phyloP scores from a whole-genome alignment of 2,888 invertebrate species.

The Phaedon cochleariae region DNA sequence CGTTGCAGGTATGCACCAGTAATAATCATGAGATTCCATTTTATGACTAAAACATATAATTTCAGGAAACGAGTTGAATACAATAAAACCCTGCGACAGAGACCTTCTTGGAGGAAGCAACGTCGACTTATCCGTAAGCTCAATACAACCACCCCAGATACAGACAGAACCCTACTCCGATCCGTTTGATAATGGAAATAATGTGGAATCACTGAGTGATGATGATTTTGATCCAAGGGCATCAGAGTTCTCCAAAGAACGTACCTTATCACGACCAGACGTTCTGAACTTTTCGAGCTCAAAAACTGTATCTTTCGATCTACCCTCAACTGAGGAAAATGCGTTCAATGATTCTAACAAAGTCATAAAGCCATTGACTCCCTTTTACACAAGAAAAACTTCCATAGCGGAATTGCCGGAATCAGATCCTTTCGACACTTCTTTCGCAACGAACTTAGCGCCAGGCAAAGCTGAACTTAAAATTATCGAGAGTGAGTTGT shows the following conservation, averaged over 20 bases:
- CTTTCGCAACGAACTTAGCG: conserved; percentile 65
- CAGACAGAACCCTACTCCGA: not conserved
- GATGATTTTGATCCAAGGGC: conserved; percentile 86
- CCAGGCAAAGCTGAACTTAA: conserved; percentile 69
- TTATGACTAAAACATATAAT: conserved; percentile 21
- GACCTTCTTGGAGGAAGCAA: conserved; percentile 81
- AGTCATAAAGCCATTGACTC: conserved; percentile 78
- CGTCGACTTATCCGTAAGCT: conserved; percentile 73
- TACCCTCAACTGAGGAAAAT: conserved; percentile 62
- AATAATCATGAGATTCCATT: conserved; percentile 11
- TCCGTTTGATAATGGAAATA: conserved; percentile 61
- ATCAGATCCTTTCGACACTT: conserved; percentile 74
- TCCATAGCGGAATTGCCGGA: conserved; percentile 67
- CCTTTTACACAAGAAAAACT: conserved; percentile 77
- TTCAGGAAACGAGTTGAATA: conserved; percentile 63
- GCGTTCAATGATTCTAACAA: conserved; percentile 53
- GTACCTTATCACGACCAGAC: conserved; percentile 71
- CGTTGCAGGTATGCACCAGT: conserved; percentile 48
- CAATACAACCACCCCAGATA: not conserved
- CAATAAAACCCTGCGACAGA: conserved; percentile 63
- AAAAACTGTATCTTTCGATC: conserved; percentile 69
- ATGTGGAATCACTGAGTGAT: conserved; percentile 64
- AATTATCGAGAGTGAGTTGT: conserved; percentile 66
- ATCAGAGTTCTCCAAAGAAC: conserved; percentile 63
- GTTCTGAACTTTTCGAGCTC: conserved; percentile 58